phyloP scores from a whole-genome alignment of 2,888 invertebrate genomes.

The Calephelis perditalis region DNA sequence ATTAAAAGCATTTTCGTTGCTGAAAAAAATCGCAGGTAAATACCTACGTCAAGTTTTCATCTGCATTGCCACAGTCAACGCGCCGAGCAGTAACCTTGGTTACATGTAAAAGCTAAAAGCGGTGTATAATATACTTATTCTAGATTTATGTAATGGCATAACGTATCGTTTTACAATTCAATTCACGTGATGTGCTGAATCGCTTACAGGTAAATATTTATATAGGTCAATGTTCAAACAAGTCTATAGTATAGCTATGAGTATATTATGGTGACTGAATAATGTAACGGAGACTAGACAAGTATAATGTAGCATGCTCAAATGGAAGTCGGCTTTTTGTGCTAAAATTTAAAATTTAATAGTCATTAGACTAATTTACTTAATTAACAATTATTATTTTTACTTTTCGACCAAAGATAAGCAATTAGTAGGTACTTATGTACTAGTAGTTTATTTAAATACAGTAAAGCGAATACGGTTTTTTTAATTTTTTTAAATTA shows the following conservation, averaged over 20 bases:
- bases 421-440: too few relatives aligned
- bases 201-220: conserved; percentile 50
- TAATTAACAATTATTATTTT: too few relatives aligned
- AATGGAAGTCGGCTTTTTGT: conserved; percentile 4
- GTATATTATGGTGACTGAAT: too few relatives aligned
- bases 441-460: too few relatives aligned
- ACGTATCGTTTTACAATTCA: conserved; percentile 53
- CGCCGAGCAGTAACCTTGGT: conserved; percentile 11
- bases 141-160: conserved; percentile 25
- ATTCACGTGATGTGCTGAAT: conserved; percentile 56
- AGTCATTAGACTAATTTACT: background rate
- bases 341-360: background rate
- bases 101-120: background rate
- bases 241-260: background rate
- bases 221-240: conserved; percentile 60
- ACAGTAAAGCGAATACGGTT: too few relatives aligned
- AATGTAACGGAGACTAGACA: too few relatives aligned
- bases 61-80: background rate
- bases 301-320: background rate
- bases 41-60: too few relatives aligned
- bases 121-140: conserved; percentile 8
- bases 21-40: too few relatives aligned
- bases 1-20: too few relatives aligned
- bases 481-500: too few relatives aligned
- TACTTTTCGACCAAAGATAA: too few relatives aligned